Base-by-base conservation (phyloP, 2,888 invertebrate genomes). In the Epirrhoe alternata region DNA sequence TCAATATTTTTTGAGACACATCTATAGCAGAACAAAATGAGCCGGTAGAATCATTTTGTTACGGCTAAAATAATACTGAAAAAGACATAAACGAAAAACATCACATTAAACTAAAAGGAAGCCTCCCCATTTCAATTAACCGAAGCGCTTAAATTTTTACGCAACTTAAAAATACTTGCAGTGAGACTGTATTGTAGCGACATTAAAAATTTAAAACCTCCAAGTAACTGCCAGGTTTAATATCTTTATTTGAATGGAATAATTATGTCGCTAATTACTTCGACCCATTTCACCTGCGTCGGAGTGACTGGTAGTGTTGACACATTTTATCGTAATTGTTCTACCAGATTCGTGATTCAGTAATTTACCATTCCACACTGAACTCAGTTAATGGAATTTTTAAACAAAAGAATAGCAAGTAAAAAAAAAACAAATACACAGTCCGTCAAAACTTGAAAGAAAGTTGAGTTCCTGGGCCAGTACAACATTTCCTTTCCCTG, bases 221-320 rank as follows among this genome's bases (percentile, higher is more conserved):
- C 73, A 73, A 51, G 68, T 71, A 62, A 70, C 70, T 68, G 64
- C 64, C 77, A 77, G 74, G 78, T 83, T 85, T 83, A 81, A 82
- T 78, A 75, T 82, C 80, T 84, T 83, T 84, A 80, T 83, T 85
- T 84, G 86, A 86, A 87, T 88, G 84, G 84, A 81, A 77, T 80
- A 85, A 87, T 85, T 81, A 83, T 86, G 86, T 86, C 80, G 75
- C 65, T 75, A 81, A 83, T 79, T 84, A 80, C 78, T 83, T 79
- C 64, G 81, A 80, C 79, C 76, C 77, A 75, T 69, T 71, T 71
- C 73, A 73, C 71, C 65, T 72, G 69, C 66, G 60, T 69, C 64
- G 53, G 51, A 64, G 59, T 47, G 61, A 61, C 51, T 64, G n/a
- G 60, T 42, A 38, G 58, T 69, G 64, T 62, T 63, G 66, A 56